A percentile compares a stretch with the other conserved stretches of the same genome.
phyloP scores from a whole-genome alignment of 2,113 vertebrate genomes.

The Caloenas nicobarica region DNA sequence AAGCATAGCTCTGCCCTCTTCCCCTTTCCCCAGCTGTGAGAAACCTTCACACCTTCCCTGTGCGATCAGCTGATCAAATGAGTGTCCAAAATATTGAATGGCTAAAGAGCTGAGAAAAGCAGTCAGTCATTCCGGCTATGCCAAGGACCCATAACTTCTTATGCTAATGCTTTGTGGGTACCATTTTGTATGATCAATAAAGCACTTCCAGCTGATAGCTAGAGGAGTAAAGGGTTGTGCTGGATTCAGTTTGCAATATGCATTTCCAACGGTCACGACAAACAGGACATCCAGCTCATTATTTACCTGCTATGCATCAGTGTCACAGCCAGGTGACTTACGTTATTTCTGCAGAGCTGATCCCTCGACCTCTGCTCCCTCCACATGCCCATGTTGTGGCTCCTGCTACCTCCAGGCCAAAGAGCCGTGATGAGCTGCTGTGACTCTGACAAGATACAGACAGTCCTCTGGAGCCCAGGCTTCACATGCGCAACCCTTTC shows the following conservation, averaged over 20 bases:
- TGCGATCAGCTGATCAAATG: neutral
- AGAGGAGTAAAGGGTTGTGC: neutral
- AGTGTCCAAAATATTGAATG: neutral
- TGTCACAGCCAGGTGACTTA: neutral
- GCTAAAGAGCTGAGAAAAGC: neutral
- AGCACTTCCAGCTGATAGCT: neutral
- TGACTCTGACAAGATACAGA: neutral
- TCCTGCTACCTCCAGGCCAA: neutral
- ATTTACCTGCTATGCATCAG: neutral
- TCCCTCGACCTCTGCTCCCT: neutral
- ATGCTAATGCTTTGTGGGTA: neutral
- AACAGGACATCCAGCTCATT: neutral
- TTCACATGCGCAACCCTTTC: neutral
- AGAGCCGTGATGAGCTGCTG: accelerated
- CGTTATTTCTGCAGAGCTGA: neutral
- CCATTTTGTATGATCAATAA: neutral
- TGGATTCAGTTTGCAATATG: neutral
- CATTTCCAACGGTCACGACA: neutral
- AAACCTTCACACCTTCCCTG: neutral
- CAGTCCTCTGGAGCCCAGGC: neutral
- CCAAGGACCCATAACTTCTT: neutral
- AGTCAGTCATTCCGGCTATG: neutral
- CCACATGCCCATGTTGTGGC: accelerated
- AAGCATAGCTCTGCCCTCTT: neutral
- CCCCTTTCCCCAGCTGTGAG: neutral